Conservation (phyloP, 2,113 vertebrate species). For the Pteropus alecto region DNA sequence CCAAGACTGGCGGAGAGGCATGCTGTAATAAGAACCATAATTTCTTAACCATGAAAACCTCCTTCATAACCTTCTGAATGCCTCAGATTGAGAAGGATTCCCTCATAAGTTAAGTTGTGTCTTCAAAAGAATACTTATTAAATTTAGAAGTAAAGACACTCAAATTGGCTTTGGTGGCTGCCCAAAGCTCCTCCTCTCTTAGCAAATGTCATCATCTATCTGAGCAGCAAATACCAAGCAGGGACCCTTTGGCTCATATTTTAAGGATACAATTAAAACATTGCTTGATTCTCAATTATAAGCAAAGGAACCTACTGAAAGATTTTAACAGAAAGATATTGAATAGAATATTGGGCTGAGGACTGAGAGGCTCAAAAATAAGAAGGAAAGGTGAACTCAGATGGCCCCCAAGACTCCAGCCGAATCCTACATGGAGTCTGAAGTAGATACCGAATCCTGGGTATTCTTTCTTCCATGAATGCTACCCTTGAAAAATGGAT, state of each 20-base stretch:
- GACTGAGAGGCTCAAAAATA: background rate
- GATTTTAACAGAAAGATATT: background rate
- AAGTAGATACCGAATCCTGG: background rate
- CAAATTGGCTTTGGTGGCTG: background rate
- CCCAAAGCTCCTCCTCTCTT: background rate
- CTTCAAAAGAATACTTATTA: background rate
- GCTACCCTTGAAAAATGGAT: background rate
- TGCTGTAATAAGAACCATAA: background rate
- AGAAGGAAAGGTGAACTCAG: background rate
- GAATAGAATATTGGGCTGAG: background rate
- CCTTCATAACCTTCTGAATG: background rate
- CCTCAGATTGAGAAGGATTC: background rate
- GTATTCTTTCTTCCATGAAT: background rate
- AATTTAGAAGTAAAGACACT: background rate
- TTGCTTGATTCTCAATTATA: background rate
- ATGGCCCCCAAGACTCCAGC: background rate
- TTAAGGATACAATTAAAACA: background rate
- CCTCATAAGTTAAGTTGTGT: background rate
- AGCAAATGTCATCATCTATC: background rate
- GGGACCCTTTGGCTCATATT: background rate
- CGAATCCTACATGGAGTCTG: background rate
- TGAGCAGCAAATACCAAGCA: background rate
- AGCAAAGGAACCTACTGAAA: background rate
- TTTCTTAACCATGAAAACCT: background rate
- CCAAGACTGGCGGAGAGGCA: background rate